These are phyloP conservation scores for Murina feae DNA, from an alignment of 2,113 vertebrate genomes.

Conservation along the genomic window DNA sequence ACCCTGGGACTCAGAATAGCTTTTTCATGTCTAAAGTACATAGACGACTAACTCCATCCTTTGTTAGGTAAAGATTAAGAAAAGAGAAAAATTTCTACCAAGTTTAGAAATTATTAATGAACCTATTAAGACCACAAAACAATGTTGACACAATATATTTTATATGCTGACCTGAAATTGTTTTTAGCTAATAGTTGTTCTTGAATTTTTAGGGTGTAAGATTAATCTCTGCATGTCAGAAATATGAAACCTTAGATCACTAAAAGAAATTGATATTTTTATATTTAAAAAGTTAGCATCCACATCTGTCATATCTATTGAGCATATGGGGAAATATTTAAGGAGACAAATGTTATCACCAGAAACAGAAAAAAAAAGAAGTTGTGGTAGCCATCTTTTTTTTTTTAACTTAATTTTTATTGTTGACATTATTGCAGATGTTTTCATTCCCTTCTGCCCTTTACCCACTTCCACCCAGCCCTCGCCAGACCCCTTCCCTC, in stretches of 20 bases:
- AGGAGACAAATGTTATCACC: not conserved
- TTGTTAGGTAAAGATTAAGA: not conserved
- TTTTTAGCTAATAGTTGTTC: not conserved
- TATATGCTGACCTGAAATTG: not conserved
- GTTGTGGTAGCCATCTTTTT: not conserved
- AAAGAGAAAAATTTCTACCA: not conserved
- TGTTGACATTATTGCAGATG: too few relatives aligned
- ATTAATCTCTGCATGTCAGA: constrained; percentile 1
- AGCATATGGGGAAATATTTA: not conserved
- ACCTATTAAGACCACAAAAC: constrained; percentile 7
- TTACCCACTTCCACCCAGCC: too few relatives aligned
- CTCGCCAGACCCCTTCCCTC: too few relatives aligned
- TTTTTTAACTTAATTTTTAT: not conserved
- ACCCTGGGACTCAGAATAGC: not conserved
- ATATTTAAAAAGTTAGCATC: constrained; percentile 13
- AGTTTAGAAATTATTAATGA: not conserved
- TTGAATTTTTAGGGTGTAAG: constrained; percentile 19
- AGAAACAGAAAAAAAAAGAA: not conserved
- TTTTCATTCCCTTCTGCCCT: too few relatives aligned
- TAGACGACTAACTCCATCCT: not conserved
- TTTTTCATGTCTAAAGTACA: not conserved
- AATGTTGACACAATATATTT: not conserved
- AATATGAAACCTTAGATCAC: constrained; percentile 24
- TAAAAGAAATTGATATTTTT: constrained; percentile 3
- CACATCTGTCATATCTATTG: not conserved